Base-by-base conservation (phyloP, 2,888 invertebrate genomes). In the Glyphotaelius pellucidus region DNA sequence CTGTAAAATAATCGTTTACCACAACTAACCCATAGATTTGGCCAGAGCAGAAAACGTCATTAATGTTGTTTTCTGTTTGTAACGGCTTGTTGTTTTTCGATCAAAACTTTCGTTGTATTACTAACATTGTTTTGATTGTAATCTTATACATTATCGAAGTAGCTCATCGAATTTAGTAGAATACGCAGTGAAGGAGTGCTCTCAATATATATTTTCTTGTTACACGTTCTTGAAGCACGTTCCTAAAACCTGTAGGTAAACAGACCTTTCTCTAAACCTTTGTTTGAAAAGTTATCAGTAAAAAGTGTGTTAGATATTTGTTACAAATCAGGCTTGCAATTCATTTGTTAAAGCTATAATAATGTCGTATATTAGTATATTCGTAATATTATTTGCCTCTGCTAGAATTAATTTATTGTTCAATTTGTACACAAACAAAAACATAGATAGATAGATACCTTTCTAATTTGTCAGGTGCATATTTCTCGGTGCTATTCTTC, bases 81-180 rank as follows among this genome's bases (percentile, higher is more conserved):
- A 86, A 25, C 86, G 47, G 47, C 42, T 42, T 35, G 14, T 42
- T 42, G 86, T 5, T n/a, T 14, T 86, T 86, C 30, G 30, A 83
- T 35, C 83, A 83, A 9, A 83, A 47, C 47, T 83, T 83, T 11
- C 9, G 3, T 42, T 47, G 85, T 83, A 86, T 86, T 42, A 14
- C 25, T 86, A 42, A 25, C 30, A 30, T 5, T 19, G 2, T 86
- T 83, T 86, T 15, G 25, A 86, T 86, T 86, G 86, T 42, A 42
- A 42, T 25, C 30, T 42, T 42, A 42, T 86, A 86, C 30, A 86
- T 67, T 47, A 47, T 86, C 86, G n/a, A 42, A 30, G n/a, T n/a
- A 42, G 86, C 35, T 86, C 86, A 42, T 47, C 30, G n/a, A 86
- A 7, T 86, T 83, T 83, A 9, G 25, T 25, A 67, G 67, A 67